phyloP scores from a whole-genome alignment of 2,113 vertebrate genomes.

The Hassar affinis region DNA sequence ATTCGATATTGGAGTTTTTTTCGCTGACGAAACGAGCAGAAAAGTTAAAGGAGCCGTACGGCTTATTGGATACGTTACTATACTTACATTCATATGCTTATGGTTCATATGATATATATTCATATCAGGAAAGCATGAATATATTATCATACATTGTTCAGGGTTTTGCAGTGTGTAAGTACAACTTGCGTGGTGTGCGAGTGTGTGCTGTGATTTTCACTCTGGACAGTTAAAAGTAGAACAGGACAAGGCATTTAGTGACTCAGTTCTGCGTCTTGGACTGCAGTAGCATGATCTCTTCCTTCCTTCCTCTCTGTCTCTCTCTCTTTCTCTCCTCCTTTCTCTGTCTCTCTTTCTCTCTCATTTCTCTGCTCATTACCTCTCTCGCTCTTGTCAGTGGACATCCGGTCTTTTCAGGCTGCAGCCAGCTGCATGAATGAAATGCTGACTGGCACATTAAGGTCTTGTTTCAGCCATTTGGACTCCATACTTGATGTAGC shows the following conservation, averaged over 20 bases:
- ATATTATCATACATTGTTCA: neutral
- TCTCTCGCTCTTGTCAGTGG: neutral
- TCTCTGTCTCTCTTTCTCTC: neutral
- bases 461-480: neutral
- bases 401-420: neutral
- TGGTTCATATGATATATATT: too few relatives aligned
- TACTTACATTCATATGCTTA: neutral
- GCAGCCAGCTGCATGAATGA: conserved; percentile 4
- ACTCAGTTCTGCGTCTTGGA: conserved; percentile 5
- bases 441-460: conserved; percentile 18
- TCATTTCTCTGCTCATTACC: neutral
- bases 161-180: too few relatives aligned
- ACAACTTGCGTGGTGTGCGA: neutral
- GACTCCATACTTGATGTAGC: neutral
- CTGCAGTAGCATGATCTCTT: neutral
- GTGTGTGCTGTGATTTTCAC: neutral
- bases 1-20: neutral
- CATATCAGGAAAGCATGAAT: neutral
- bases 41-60: neutral
- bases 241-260: neutral
- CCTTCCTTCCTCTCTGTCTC: too few relatives aligned
- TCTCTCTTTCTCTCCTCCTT: neutral
- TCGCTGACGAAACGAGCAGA: neutral
- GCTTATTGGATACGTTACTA: neutral
- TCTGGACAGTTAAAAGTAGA: neutral